Base-by-base conservation (phyloP, 2,113 vertebrate genomes). In the Pyxicephalus adspersus region DNA sequence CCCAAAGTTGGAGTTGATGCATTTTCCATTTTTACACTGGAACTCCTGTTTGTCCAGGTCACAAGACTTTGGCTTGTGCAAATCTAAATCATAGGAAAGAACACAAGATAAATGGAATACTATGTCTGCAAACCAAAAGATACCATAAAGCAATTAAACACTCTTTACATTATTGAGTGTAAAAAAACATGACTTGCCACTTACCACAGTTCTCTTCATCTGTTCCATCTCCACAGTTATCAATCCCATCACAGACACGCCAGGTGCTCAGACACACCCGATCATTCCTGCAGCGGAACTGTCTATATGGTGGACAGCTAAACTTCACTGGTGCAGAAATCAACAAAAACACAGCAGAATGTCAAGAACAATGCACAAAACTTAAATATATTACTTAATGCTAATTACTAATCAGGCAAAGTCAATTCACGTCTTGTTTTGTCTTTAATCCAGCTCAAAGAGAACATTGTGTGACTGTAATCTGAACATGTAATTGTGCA, bases 201-300 rank as follows among this genome's bases (percentile, higher is more conserved):
- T 95, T 78, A 99, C 97, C 93, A 66, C 97, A 99, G 85, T 96
- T 93, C 19, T 92, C 89, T 87, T 99, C 97, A 22, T 99, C 97
- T 0, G 95, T 94, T 83, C 93, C 94, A 85, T 98, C 97, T 0
- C 96, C 97, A 2, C 97, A 99, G 89, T 99, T 94, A 87, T 97
- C 94, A 0, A 94, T 90, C 2, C 95, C 92, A 0, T 99, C 95
- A 0, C 97, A 98, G 60, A 95, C 94, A 72, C 96, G 96, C 64
- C 94, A 94, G 1, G 94, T 86, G 88, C 94, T 94, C 80, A 99
- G 90, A 87, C 97, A 99, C 0, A 98, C 97, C 0, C 97, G 96
- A 85, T 97, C 94, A 0, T 99, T 98, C 83, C 92, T 96, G 90
- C 97, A 99, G 57, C 96, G 96, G 95, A 99, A 96, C 52, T 90